phyloP scores from a whole-genome alignment of 2,888 invertebrate genomes.

The Dicyrtomina minuta region DNA sequence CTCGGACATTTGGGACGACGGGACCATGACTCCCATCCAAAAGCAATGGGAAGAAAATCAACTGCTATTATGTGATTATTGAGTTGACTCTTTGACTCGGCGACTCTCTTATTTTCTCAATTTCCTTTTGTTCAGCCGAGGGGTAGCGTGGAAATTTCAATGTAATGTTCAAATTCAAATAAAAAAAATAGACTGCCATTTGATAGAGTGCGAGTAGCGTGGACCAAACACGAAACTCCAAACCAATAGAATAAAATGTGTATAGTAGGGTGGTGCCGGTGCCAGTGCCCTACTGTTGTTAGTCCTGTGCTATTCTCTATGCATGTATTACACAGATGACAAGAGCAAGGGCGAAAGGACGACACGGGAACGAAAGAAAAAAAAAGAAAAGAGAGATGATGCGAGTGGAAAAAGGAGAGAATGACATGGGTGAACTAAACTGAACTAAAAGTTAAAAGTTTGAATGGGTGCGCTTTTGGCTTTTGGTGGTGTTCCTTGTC shows the following conservation, averaged over 20 bases:
- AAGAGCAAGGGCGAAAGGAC: too few species aligned
- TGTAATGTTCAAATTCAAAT: not conserved
- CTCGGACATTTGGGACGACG: too few species aligned
- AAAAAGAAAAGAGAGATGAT: too few species aligned
- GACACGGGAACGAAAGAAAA: too few species aligned
- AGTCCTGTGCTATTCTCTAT: too few species aligned
- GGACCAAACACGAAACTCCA: too few species aligned
- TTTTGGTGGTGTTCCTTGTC: not conserved
- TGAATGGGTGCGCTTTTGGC: slow-evolving; percentile 15
- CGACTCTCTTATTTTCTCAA: slow-evolving; percentile 3
- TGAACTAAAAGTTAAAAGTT: slow-evolving; percentile 6
- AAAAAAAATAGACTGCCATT: slow-evolving; percentile 20
- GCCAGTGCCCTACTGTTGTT: too few species aligned
- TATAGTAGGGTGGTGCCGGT: too few species aligned
- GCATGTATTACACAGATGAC: too few species aligned
- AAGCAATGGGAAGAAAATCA: not conserved
- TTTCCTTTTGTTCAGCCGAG: slow-evolving; percentile 10
- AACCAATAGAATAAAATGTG: too few species aligned
- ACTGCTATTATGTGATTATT: slow-evolving; percentile 23
- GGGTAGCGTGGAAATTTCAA: slow-evolving; percentile 29
- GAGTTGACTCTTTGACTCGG: slow-evolving; percentile 6
- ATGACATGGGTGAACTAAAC: slow-evolving; percentile 2
- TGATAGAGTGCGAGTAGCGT: slow-evolving; percentile 20
- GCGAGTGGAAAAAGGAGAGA: not conserved
- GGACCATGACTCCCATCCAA: too few species aligned